Conservation (phyloP, 1,140 invertebrate species). For the Neodiprion lecontei region DNA sequence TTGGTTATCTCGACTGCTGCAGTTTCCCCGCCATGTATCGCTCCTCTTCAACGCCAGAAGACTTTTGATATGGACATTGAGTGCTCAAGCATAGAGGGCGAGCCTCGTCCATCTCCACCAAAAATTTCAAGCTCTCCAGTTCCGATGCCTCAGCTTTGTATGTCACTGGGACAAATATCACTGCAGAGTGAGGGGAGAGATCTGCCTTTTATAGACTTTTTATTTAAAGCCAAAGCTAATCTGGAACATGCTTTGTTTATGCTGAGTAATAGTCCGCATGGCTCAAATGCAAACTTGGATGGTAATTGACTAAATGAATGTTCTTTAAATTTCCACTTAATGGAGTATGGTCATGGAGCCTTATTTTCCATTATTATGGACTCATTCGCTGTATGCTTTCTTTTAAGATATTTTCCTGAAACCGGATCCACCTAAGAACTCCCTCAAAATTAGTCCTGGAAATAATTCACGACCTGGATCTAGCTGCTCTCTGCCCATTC, state of each 20-base stretch:
- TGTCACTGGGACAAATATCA: conserved; percentile 37
- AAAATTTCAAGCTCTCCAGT: conserved; percentile 31
- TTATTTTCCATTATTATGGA: not conserved
- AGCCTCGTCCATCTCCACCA: conserved; percentile 36
- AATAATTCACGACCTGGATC: not conserved
- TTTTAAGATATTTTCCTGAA: not conserved
- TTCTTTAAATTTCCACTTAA: too few relatives aligned
- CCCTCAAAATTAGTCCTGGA: not conserved
- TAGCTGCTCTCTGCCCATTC: not conserved
- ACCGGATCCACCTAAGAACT: not conserved
- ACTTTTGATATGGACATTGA: conserved; percentile 30
- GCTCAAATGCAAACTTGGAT: not conserved
- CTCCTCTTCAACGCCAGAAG: conserved; percentile 21
- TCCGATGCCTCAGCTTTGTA: conserved; percentile 30
- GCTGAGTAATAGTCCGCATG: conserved; percentile 15
- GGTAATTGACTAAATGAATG: not conserved
- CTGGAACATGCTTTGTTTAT: conserved; percentile 37
- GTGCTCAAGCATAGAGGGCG: conserved; percentile 23
- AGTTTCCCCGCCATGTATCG: not conserved
- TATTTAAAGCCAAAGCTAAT: conserved; percentile 32
- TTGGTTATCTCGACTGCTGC: not conserved
- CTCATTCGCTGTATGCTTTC: not conserved
- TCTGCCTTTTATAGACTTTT: conserved; percentile 28
- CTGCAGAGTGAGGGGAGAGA: conserved; percentile 33
- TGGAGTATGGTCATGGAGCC: too few relatives aligned